Evolutionary conservation across 2,888 invertebrate species (phyloP).

Genomic region (Melieria crassipennis): DNA sequence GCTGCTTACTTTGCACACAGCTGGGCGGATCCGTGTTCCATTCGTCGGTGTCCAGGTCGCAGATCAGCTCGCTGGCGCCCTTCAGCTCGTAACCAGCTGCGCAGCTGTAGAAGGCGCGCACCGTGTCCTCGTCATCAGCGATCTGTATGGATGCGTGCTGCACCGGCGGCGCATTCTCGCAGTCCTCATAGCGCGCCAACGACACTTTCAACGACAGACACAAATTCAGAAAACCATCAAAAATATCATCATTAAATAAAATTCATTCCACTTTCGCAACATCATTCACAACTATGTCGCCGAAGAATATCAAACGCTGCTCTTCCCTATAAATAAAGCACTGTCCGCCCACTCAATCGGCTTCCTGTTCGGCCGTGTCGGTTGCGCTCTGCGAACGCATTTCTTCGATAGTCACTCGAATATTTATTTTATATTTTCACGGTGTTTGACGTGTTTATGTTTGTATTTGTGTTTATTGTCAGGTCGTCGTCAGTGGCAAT

Average conservation of each 20-base stretch:
- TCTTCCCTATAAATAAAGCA: too few species aligned
- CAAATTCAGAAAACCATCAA: conserved; percentile 7
- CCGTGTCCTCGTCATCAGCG: conserved; percentile 56
- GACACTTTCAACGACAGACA: conserved; percentile 22
- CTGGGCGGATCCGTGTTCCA: conserved; percentile 62
- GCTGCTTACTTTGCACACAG: conserved; percentile 47
- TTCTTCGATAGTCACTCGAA: too few species aligned
- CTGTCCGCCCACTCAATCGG: too few species aligned
- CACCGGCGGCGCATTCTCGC: conserved; percentile 59
- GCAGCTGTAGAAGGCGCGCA: conserved; percentile 60
- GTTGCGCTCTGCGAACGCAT: too few species aligned
- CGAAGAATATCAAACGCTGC: too few species aligned
- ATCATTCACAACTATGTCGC: too few species aligned
- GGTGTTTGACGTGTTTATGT: too few species aligned
- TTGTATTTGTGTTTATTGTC: too few species aligned
- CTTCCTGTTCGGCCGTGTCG: too few species aligned
- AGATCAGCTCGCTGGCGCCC: conserved; percentile 55
- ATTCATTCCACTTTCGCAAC: background rate
- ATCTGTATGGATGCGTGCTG: conserved; percentile 53
- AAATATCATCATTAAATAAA: background rate
- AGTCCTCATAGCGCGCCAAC: conserved; percentile 55
- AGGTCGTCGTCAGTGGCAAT: too few species aligned
- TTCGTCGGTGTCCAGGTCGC: conserved; percentile 59
- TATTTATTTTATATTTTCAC: too few species aligned
- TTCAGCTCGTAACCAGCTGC: conserved; percentile 54